Percentiles rank a stretch among this genome's conserved stretches.
Conservation (phyloP, 2,113 vertebrate species). For the Micromys minutus region DNA sequence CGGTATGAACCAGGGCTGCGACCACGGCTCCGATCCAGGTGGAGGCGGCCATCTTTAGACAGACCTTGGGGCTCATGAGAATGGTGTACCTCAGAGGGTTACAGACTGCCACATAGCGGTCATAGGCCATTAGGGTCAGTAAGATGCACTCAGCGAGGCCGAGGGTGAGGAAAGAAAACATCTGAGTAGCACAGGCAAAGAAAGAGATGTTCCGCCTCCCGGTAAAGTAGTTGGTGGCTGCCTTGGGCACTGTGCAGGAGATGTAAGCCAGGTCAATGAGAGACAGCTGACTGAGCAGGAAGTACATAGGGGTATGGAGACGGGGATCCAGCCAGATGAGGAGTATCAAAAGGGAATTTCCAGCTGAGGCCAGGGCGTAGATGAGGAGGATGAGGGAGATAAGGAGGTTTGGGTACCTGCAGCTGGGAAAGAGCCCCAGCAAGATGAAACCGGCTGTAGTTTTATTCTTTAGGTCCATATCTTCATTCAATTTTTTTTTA, state of each 20-base stretch:
- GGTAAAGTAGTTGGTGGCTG: slow-evolving; percentile 40
- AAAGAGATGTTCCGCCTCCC: slow-evolving; percentile 62
- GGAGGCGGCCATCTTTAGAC: not conserved
- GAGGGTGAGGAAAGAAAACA: slow-evolving; percentile 70
- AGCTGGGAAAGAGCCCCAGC: slow-evolving; percentile 39
- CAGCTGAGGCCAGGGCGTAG: slow-evolving; percentile 24
- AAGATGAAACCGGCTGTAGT: slow-evolving; percentile 54
- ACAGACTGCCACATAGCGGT: slow-evolving; percentile 66
- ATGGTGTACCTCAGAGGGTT: slow-evolving; percentile 59
- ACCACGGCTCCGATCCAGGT: slow-evolving; percentile 39
- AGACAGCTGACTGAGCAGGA: slow-evolving; percentile 71
- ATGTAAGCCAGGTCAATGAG: slow-evolving; percentile 66
- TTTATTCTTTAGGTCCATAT: slow-evolving; percentile 43
- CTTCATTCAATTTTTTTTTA: not conserved
- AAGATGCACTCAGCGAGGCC: slow-evolving; percentile 64
- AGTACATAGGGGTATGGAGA: slow-evolving; percentile 65
- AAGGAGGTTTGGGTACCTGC: slow-evolving; percentile 16
- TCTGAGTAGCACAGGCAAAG: slow-evolving; percentile 59
- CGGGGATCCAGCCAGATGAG: slow-evolving; percentile 51
- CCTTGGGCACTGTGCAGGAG: slow-evolving; percentile 68
- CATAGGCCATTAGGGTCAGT: slow-evolving; percentile 70
- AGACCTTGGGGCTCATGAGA: slow-evolving; percentile 59
- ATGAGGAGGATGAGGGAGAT: slow-evolving; percentile 1
- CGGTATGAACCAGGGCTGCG: slow-evolving; percentile 18
- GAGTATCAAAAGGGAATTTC: slow-evolving; percentile 47